Conservation (phyloP, 1,140 invertebrate species). For the Solen grandis region DNA sequence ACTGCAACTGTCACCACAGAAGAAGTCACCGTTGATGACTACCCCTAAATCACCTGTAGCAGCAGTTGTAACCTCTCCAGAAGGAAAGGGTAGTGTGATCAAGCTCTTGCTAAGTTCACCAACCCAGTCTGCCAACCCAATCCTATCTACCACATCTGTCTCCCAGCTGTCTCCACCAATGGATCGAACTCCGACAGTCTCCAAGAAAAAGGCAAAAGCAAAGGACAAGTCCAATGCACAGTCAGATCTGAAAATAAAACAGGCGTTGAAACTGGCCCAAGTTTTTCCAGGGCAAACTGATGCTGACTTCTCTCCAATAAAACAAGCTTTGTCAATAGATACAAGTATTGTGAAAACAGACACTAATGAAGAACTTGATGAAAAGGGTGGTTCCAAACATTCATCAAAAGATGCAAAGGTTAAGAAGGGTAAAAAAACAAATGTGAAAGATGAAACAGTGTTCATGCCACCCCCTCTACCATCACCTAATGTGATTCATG, state of each 20-base stretch:
- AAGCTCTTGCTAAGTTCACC: slow-evolving; percentile 72
- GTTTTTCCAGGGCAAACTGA: not conserved
- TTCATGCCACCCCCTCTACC: not conserved
- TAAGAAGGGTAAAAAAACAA: not conserved
- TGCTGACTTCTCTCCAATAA: slow-evolving; percentile 19
- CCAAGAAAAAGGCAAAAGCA: slow-evolving; percentile 14
- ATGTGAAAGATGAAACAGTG: not conserved
- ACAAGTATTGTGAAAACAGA: not conserved
- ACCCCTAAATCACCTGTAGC: not conserved
- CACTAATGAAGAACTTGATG: not conserved
- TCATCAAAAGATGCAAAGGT: not conserved
- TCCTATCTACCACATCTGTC: slow-evolving; percentile 54
- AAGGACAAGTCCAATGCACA: not conserved
- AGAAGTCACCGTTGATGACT: slow-evolving; percentile 24
- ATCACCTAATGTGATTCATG: slow-evolving; percentile 38
- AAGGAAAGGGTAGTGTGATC: slow-evolving; percentile 66
- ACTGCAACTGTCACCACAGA: not conserved
- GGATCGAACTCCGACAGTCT: not conserved
- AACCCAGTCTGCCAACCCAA: slow-evolving; percentile 54
- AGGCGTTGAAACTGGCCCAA: slow-evolving; percentile 17
- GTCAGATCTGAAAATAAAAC: slow-evolving; percentile 8
- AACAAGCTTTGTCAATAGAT: slow-evolving; percentile 17
- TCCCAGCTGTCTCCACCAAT: slow-evolving; percentile 37
- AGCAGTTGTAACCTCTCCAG: not conserved
- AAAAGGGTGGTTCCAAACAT: not conserved